Conservation (phyloP, 2,888 invertebrate species). For the Drosophila merina region DNA sequence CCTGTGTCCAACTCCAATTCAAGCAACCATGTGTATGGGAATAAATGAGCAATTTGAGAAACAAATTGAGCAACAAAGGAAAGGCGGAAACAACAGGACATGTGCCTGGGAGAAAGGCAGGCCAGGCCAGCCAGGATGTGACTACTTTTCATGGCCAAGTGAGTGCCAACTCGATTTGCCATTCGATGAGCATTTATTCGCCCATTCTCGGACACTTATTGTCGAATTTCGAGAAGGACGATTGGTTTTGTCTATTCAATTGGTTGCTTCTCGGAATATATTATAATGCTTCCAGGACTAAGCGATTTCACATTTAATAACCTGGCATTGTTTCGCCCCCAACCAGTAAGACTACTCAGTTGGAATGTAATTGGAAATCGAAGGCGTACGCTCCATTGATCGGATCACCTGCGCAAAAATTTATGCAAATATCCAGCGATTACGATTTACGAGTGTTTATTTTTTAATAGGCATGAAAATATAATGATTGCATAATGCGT, state of each 20-base stretch:
- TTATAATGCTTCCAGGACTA: neutral
- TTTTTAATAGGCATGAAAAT: conserved; percentile 76
- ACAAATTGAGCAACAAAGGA: conserved; percentile 63
- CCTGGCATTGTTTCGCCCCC: conserved; percentile 2
- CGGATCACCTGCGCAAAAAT: conserved; percentile 63
- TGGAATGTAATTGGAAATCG: conserved; percentile 18
- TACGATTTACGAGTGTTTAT: conserved; percentile 47
- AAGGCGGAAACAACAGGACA: conserved; percentile 23
- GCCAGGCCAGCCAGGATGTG: conserved; percentile 9
- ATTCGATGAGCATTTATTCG: conserved; percentile 29
- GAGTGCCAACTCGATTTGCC: conserved; percentile 29
- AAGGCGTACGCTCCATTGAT: conserved; percentile 53
- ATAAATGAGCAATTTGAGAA: conserved; percentile 70
- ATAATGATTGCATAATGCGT: conserved; percentile 65
- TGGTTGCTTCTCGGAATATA: conserved; percentile 16
- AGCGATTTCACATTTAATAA: neutral
- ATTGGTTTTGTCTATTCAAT: conserved; percentile 43
- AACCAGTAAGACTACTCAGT: conserved; percentile 29
- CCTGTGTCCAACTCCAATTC: conserved; percentile 41
- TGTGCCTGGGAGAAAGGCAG: conserved; percentile 18
- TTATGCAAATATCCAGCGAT: conserved; percentile 62
- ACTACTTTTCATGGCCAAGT: conserved; percentile 31
- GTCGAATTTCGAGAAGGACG: conserved; percentile 2
- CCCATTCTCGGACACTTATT: conserved; percentile 23
- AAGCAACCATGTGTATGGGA: conserved; percentile 58